These are phyloP conservation scores for Cryptosula pallasiana DNA, from an alignment of 2,888 invertebrate genomes.

Conservation along the genomic window DNA sequence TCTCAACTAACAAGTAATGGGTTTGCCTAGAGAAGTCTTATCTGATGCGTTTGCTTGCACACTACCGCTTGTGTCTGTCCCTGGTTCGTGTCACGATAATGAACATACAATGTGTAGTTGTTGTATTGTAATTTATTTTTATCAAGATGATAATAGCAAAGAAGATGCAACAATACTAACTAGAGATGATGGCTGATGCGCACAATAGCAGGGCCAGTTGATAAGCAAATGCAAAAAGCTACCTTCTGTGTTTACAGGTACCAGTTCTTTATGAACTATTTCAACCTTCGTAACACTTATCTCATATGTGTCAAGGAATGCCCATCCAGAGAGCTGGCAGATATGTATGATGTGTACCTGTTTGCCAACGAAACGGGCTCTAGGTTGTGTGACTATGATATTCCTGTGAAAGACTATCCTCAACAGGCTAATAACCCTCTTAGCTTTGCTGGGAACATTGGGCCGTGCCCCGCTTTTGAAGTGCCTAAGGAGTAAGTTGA, in stretches of 20 bases:
- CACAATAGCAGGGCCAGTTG: too few species aligned
- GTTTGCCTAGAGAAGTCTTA: too few species aligned
- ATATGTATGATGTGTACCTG: slow-evolving; percentile 64
- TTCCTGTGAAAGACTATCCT: slow-evolving; percentile 33
- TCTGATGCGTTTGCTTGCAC: too few species aligned
- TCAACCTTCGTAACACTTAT: slow-evolving; percentile 68
- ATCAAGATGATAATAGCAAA: too few species aligned
- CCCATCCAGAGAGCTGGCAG: slow-evolving; percentile 65
- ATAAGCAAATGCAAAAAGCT: too few species aligned
- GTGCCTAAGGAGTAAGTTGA: slow-evolving; percentile 20
- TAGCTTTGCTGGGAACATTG: slow-evolving; percentile 16
- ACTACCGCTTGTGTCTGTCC: too few species aligned
- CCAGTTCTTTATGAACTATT: slow-evolving; percentile 77
- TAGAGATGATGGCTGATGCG: too few species aligned
- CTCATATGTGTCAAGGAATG: slow-evolving; percentile 87
- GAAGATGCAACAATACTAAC: too few species aligned
- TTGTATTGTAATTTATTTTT: too few species aligned
- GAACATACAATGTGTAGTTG: too few species aligned
- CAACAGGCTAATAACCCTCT: slow-evolving; percentile 31
- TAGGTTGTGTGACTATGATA: slow-evolving; percentile 66
- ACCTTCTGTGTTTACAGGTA: slow-evolving; percentile 57
- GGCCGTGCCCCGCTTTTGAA: slow-evolving; percentile 24
- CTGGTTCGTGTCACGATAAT: too few species aligned
- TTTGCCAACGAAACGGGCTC: slow-evolving; percentile 71
- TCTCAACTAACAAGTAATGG: too few species aligned